phyloP scores from a whole-genome alignment of 64 coral and sea anemone species.

The Actinia tenebrosa region DNA sequence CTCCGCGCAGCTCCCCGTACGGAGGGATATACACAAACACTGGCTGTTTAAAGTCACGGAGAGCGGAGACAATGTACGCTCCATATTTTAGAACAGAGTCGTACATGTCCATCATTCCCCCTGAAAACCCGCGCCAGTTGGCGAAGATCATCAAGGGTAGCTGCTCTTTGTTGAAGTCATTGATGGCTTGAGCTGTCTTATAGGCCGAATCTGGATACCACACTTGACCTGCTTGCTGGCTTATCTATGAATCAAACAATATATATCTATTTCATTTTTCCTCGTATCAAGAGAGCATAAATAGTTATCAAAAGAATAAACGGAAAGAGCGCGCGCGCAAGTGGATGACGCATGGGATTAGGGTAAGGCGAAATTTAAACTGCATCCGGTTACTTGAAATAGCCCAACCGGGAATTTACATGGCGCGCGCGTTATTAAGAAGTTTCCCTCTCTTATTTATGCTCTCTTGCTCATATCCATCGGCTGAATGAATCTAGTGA shows the following conservation, averaged over 20 bases:
- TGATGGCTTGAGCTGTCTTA: slow-evolving; percentile 91
- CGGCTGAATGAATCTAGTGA: too few relatives aligned
- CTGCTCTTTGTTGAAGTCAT: slow-evolving; percentile 94
- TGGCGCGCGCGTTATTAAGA: too few relatives aligned
- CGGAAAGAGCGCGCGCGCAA: too few relatives aligned
- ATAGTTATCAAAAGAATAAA: too few relatives aligned
- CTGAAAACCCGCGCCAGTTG: slow-evolving; percentile 98
- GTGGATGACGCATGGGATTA: too few relatives aligned
- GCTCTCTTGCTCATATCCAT: too few relatives aligned
- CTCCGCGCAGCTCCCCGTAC: slow-evolving; percentile 83
- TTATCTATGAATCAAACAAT: slow-evolving; percentile 31
- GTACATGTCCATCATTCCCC: slow-evolving; percentile 90
- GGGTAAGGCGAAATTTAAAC: too few relatives aligned
- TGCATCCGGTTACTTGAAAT: too few relatives aligned
- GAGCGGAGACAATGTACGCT: slow-evolving; percentile 87
- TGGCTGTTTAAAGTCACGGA: slow-evolving; percentile 77
- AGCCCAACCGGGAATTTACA: too few relatives aligned
- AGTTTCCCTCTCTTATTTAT: too few relatives aligned
- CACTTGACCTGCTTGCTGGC: slow-evolving; percentile 92
- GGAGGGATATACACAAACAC: slow-evolving; percentile 91
- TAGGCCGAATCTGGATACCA: slow-evolving; percentile 99
- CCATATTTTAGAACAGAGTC: slow-evolving; percentile 91
- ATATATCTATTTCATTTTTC: neutral
- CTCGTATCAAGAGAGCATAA: too few relatives aligned
- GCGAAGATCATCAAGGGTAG: slow-evolving; percentile 96